Conservation (phyloP, 2,797 vertebrate genomes). For the Cryptoprocta ferox region DNA sequence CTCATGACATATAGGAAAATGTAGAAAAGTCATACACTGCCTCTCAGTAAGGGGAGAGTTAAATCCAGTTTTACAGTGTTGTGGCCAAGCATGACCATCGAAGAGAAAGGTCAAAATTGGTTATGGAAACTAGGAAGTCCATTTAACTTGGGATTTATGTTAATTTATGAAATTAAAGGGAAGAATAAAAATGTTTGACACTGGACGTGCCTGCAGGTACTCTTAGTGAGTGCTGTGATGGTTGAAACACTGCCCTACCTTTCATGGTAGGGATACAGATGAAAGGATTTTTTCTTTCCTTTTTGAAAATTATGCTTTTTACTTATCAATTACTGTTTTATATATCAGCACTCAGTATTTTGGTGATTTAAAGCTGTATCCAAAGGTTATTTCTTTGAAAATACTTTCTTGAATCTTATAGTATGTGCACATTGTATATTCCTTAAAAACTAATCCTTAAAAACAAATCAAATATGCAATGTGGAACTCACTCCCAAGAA, state of each 20-base stretch:
- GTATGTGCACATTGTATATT: background rate
- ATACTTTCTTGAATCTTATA: background rate
- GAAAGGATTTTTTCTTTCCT: background rate
- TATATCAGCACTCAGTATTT: background rate
- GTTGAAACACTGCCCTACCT: background rate
- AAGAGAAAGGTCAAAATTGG: constrained; percentile 5
- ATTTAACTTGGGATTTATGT: background rate
- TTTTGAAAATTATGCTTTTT: background rate
- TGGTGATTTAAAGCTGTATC: background rate
- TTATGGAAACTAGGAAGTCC: background rate
- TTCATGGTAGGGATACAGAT: background rate
- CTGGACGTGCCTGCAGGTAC: background rate
- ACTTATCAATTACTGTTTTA: background rate
- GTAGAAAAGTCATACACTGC: background rate
- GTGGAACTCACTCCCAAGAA: background rate
- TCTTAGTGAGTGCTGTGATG: background rate
- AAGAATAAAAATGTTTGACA: constrained; percentile 41
- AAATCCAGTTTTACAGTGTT: background rate
- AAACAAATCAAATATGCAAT: background rate
- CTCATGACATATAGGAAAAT: background rate
- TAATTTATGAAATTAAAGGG: constrained; percentile 60
- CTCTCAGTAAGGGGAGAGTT: background rate
- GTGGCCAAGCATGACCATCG: background rate
- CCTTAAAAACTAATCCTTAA: background rate
- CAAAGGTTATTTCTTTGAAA: constrained; percentile 25